Conservation (phyloP, 2,888 invertebrate species). For the Hylaea fasciaria region DNA sequence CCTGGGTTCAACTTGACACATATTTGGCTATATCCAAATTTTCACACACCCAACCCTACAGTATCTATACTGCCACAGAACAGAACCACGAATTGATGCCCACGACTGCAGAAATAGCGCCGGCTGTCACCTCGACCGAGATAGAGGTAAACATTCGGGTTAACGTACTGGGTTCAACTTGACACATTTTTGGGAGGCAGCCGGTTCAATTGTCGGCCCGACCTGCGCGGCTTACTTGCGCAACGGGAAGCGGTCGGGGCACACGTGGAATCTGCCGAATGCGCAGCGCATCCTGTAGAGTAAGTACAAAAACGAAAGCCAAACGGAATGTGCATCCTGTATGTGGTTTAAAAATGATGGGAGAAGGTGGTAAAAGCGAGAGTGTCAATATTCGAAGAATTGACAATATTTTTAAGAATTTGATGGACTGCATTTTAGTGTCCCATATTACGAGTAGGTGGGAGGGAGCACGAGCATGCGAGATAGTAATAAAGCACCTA, state of each 20-base stretch:
- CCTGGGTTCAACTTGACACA: not conserved
- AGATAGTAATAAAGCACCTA: too few species aligned
- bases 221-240: constrained; percentile 72
- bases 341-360: constrained; percentile 8
- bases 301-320: constrained; percentile 9
- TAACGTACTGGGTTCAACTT: constrained; percentile 81
- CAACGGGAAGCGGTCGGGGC: constrained; percentile 68
- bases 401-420: not conserved
- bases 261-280: constrained; percentile 11
- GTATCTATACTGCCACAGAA: too few species aligned
- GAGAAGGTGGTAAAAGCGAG: constrained; percentile 15
- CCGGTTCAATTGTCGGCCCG: constrained; percentile 75
- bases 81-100: too few species aligned
- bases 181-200: constrained; percentile 77
- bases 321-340: constrained; percentile 32
- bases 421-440: too few species aligned
- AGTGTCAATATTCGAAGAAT: constrained; percentile 6
- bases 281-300: constrained; percentile 20
- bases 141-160: constrained; percentile 74
- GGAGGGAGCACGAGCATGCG: too few species aligned
- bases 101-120: constrained; percentile 3
- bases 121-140: constrained; percentile 49
- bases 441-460: too few species aligned
- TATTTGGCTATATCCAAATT: not conserved
- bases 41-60: too few species aligned